Base-by-base conservation (phyloP, 2,888 invertebrate species). In the Xanthorhoe spadicearia region DNA sequence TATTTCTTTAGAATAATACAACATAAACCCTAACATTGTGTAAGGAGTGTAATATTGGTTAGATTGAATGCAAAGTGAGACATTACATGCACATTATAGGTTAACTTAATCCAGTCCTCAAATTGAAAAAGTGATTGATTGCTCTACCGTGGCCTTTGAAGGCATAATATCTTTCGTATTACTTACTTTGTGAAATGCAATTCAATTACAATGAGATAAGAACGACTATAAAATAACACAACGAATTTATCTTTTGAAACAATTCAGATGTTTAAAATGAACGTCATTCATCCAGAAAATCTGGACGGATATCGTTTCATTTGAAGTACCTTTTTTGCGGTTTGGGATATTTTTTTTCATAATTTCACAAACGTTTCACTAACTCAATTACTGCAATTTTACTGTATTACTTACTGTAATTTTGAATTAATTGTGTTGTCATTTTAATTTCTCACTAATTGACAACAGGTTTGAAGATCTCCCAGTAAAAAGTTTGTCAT, bases 101-200 rank as follows among this genome's bases (percentile, higher is more conserved):
- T 23, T 9, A 18, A n/a, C 58, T 6, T 52, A 51, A 57, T 53
- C 57, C 50, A 43, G 10, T 19, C 9, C 13, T 35, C 18, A 53
- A 49, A 49, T 64, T 64, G 48, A 53, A 53, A 64, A 15, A 52
- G 32, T 59, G 64, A 64, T 64, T 64, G 64, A 64, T 64, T 13
- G 35, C 58, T 58, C 18, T 19, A 35, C 35, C 57, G 48, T 54
- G 54, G 28, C 15, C 2, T 43, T 52, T 9, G 9, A 35, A 35
- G 43, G 17, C 49, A 18, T 23, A 15, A 28, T 6, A 53, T 2
- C 17, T 23, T 35, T 19, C 38, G 17, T 8, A 23, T 23, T 10
- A 38, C 50, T 51, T 43, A 46, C 18, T 46, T n/a, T n/a, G n/a
- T 57, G 46, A 57, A 63, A 46, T 50, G 6, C 43, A 46, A 50